Evolutionary conservation across 1,140 invertebrate species (phyloP), one percentile per base, ranked within the genome.

Genomic region (Oedothorax gibbosus): DNA sequence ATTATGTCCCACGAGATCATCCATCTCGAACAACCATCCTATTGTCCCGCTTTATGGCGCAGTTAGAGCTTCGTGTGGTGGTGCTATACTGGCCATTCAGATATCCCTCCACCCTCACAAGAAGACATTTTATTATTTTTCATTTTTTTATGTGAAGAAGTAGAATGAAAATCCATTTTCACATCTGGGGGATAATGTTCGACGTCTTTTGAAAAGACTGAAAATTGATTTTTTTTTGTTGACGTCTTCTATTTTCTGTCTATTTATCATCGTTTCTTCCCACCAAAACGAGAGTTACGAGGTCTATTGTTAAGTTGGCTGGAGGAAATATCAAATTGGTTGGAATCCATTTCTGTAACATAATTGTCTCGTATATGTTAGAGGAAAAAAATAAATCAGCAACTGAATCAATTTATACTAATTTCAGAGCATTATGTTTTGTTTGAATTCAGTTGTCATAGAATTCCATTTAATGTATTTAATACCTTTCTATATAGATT

Each of bases 81-180:
- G 35, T 35, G 35, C 35, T 35, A 71, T 51, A 71, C 50, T 53
- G 69, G 69, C 69, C 69, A 71, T 71, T 71, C 69, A 71, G 69
- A 71, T 71, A 20, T 71, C 5, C n/a, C 49, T 2, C 14, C 65
- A 20, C 14, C 65, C 65, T 14, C 53, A 57, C 53, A 53, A 75
- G 18, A 75, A 20, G 49, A 21, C 10, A 50, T 71, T 50, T 71
- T 71, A 14, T 35, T 71, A 15, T 20, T 68, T 20, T 68, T 60
- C 57, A 53, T 71, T 14, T 71, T 71, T 71, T 71, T 51, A 53
- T 71, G 15, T 77, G 62, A 20, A 51, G 51, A 18, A 77, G 35
- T 18, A 65, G 60, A 77, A 77, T 77, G 56, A 77, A 77, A 77
- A 77, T 77, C 60, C 75, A 64, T 77, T 77, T 77, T 77, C 75